phyloP scores from a whole-genome alignment of 1,140 invertebrate genomes.

The Bactericera cockerelli region DNA sequence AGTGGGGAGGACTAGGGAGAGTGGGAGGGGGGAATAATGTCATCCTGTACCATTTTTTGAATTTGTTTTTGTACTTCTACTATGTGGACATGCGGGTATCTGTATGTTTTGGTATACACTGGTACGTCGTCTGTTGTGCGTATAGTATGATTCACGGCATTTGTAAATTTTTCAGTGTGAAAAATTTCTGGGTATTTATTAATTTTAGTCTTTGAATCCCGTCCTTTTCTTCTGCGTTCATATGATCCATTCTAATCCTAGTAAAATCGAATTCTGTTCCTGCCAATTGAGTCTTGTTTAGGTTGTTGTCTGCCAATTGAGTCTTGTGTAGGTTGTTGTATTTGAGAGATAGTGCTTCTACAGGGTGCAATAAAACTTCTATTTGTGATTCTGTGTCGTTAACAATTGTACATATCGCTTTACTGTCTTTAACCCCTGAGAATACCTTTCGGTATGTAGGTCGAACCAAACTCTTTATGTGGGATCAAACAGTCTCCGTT shows the following conservation, averaged over 20 bases:
- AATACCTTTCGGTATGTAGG: too few relatives aligned
- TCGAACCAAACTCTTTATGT: too few relatives aligned
- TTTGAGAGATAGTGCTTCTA: too few relatives aligned
- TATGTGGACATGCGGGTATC: conserved; percentile 26
- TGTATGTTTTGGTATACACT: conserved; percentile 24
- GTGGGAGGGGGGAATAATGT: conserved; percentile 12
- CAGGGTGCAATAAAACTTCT: too few relatives aligned
- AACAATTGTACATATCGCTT: too few relatives aligned
- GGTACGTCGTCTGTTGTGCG: conserved; percentile 17
- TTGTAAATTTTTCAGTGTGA: conserved; percentile 16
- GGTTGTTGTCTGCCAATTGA: too few relatives aligned
- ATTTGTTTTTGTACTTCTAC: conserved; percentile 26
- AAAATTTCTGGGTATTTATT: conserved; percentile 17
- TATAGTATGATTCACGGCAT: conserved; percentile 24
- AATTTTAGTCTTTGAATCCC: conserved; percentile 12
- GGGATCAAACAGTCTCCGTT: too few relatives aligned
- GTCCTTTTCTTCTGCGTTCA: conserved; percentile 15
- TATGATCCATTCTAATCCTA: conserved; percentile 14
- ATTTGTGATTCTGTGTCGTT: too few relatives aligned
- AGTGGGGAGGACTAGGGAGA: conserved; percentile 18
- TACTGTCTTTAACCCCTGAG: too few relatives aligned
- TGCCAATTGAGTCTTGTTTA: too few relatives aligned
- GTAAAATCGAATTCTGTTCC: neutral
- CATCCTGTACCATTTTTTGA: conserved; percentile 18
- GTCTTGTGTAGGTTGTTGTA: too few relatives aligned